These are phyloP conservation scores for Leptopilina syphax DNA, from an alignment of 2,888 invertebrate species.

Conservation along the genomic window DNA sequence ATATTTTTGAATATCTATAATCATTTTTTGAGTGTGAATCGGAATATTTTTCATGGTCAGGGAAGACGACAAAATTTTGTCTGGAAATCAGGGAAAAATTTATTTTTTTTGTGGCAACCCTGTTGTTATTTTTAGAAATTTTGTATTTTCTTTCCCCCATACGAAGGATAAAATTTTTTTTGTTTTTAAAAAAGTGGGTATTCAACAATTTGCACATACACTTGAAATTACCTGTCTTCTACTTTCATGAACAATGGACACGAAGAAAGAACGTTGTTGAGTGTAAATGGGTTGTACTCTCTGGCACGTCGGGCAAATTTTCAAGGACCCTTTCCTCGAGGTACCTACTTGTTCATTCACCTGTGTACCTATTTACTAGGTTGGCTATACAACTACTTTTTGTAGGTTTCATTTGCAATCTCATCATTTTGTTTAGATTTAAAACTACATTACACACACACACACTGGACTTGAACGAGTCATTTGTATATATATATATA, in stretches of 20 bases:
- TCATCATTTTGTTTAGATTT: neutral
- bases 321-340: conserved; percentile 25
- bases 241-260: conserved; percentile 24
- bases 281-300: conserved; percentile 33
- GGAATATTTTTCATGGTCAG: too few species aligned
- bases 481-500: neutral
- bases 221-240: conserved; percentile 20
- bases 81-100: too few species aligned
- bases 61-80: too few species aligned
- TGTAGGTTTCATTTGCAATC: conserved; percentile 6
- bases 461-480: neutral
- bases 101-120: too few species aligned
- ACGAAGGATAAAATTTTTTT: neutral
- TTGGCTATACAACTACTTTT: neutral
- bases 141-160: neutral
- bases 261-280: conserved; percentile 36
- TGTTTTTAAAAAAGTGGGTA: neutral
- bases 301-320: conserved; percentile 22
- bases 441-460: neutral
- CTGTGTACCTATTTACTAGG: conserved; percentile 27
- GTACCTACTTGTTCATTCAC: conserved; percentile 33
- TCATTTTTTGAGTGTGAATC: too few species aligned
- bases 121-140: neutral
- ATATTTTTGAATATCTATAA: too few species aligned
- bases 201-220: conserved; percentile 30